Evolutionary conservation across 2,888 invertebrate genomes (phyloP).

Genomic region (Marronus borbonicus): DNA sequence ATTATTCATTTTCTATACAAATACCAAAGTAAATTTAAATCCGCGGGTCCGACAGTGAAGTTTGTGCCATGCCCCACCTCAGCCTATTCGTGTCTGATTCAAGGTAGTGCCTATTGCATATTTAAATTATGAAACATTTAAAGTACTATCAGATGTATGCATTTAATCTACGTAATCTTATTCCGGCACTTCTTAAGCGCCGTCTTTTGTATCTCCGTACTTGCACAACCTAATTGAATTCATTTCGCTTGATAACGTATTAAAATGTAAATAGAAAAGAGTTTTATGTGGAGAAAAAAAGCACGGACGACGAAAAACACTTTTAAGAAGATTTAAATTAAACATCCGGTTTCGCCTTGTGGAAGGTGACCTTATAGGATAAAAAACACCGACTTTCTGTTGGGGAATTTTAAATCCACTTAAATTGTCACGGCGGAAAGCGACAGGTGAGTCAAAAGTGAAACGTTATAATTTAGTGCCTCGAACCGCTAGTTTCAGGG

Average conservation of each 20-base stretch:
- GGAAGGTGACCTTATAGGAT: not conserved
- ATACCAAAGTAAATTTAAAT: no score
- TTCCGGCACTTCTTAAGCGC: conserved; percentile 10
- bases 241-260: conserved; percentile 26
- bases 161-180: not conserved
- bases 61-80: no score
- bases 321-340: conserved; percentile 32
- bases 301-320: conserved; percentile 9
- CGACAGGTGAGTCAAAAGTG: not conserved
- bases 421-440: conserved; percentile 12
- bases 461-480: not conserved
- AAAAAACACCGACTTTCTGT: not conserved
- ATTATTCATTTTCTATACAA: no score
- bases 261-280: conserved; percentile 35
- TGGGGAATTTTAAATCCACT: conserved; percentile 30
- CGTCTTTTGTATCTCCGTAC: not conserved
- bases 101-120: not conserved
- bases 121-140: not conserved
- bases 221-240: conserved; percentile 27
- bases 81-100: no score
- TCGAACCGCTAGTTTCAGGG: not conserved
- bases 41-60: no score
- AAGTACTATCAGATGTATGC: not conserved
- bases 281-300: conserved; percentile 11
- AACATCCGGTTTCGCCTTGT: conserved; percentile 16